Base-by-base conservation (phyloP, 2,888 invertebrate species). In the Flexamia atlantica region DNA sequence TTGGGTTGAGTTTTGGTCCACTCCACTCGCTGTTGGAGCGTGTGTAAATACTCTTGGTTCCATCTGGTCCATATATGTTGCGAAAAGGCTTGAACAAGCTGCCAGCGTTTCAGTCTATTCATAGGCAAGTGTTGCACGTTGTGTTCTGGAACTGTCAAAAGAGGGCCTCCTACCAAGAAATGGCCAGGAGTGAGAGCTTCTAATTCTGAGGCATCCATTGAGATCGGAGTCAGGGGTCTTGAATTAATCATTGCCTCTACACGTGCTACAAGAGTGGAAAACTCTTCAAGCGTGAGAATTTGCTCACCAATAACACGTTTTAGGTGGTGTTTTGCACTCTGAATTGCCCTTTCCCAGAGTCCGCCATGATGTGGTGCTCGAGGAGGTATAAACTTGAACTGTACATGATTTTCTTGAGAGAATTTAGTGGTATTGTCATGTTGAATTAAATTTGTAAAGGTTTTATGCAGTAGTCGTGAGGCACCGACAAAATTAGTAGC, bases 121-220 rank as follows among this genome's bases (percentile, higher is more conserved):
- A 9, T 7, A 9, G 36, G 36, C 4, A 36, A 4, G 4, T 36
- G 5, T 36, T 36, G 36, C 5, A 36, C 36, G 9, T 36, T 9
- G 36, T 36, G 5, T 72, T 76, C 23, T 84, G 72, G 25, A 82
- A 83, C 12, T 84, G 74, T 42, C 20, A 79, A 42, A 80, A 50
- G 12, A n/a, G 50, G 17, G 3, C 2, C 50, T 3, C 50, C 50
- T n/a, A n/a, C 17, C 4, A 50, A 17, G 12, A 50, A 50, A 50
- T 50, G 50, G 2, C 50, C 50, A 50, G 50, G 50, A n/a, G 50
- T 50, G 14, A 50, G 50, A 12, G 50, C 9, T 3, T 5, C 17
- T 3, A n/a, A 17, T 10, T 50, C 50, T 50, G n/a, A 7, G 2
- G 50, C 9, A 17, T 50, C n/a, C 5, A 3, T 3, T 3, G 50